A percentile compares a stretch with the other conserved stretches of the same genome.
Conservation (phyloP, 2,797 vertebrate genomes). For the Eutrigla gurnardus region DNA sequence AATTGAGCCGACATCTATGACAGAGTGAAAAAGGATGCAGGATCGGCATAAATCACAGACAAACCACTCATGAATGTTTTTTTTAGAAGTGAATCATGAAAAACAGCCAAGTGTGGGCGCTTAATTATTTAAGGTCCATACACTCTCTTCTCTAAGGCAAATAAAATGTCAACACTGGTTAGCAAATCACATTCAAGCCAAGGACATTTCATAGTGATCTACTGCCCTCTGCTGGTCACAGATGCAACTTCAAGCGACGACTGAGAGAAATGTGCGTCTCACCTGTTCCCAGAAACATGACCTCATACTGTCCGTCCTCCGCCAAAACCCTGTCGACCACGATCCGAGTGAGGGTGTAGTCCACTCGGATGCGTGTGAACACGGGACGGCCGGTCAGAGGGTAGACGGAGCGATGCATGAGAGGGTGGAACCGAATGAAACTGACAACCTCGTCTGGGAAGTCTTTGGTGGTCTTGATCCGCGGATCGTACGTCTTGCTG, state of each 20-base stretch:
- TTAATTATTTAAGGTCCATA: background rate
- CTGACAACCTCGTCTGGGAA: conserved; percentile 96
- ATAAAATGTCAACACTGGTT: background rate
- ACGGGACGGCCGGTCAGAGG: conserved; percentile 88
- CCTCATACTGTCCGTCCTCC: conserved; percentile 97
- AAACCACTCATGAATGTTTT: conserved; percentile 6
- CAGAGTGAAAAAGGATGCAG: background rate
- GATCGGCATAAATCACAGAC: background rate
- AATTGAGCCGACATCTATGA: conserved; percentile 90
- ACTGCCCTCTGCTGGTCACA: conserved; percentile 74
- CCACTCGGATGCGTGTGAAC: conserved; percentile 91
- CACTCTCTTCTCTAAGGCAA: background rate
- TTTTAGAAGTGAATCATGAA: conserved; percentile 15
- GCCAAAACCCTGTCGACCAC: conserved; percentile 94
- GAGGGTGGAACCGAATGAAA: conserved; percentile 92
- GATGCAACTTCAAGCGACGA: background rate
- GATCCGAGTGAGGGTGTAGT: conserved; percentile 93
- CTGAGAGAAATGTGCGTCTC: conserved; percentile 4
- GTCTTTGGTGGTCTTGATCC: conserved; percentile 96
- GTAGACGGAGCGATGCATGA: conserved; percentile 90
- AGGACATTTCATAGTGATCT: conserved; percentile 1
- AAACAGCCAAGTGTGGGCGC: background rate
- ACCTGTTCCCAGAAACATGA: conserved; percentile 99
- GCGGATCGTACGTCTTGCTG: conserved; percentile 94
- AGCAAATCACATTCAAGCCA: background rate